Evolutionary conservation across 2,888 invertebrate genomes (phyloP).

Genomic region (Azorinus chamasolen): DNA sequence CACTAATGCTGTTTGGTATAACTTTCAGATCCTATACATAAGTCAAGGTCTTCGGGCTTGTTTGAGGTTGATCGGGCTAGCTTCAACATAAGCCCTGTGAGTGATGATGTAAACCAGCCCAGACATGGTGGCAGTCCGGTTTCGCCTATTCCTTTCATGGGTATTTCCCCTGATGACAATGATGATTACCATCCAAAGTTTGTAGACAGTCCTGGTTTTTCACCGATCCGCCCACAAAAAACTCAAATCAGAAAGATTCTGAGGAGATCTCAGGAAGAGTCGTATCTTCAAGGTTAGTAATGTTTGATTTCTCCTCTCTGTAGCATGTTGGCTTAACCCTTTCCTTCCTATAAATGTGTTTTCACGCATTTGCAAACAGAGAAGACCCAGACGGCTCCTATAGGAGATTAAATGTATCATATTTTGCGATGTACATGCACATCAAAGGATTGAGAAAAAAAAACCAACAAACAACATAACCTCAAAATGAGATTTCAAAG

Average conservation of each 20-base stretch:
- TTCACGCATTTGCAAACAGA: too few relatives aligned
- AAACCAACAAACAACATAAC: too few relatives aligned
- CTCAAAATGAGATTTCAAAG: too few relatives aligned
- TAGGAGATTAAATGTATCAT: too few relatives aligned
- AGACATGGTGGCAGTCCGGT: slow-evolving; percentile 25
- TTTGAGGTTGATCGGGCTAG: slow-evolving; percentile 37
- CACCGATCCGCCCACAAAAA: slow-evolving; percentile 58
- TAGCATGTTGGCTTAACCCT: neutral
- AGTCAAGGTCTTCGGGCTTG: slow-evolving; percentile 53
- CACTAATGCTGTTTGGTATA: too few relatives aligned
- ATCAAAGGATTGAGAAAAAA: too few relatives aligned
- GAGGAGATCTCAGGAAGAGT: slow-evolving; percentile 57
- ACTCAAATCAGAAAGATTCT: slow-evolving; percentile 55
- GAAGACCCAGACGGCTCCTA: too few relatives aligned
- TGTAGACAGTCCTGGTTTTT: slow-evolving; percentile 63
- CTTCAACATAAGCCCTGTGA: slow-evolving; percentile 53
- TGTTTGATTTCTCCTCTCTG: neutral
- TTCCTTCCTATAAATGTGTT: too few relatives aligned
- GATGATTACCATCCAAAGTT: slow-evolving; percentile 49
- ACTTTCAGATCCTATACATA: slow-evolving; percentile 34
- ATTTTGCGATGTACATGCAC: too few relatives aligned
- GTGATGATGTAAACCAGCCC: slow-evolving; percentile 14
- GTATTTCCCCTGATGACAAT: slow-evolving; percentile 13
- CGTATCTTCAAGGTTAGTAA: slow-evolving; percentile 63
- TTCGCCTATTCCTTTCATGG: slow-evolving; percentile 48